Evolutionary conservation across 2,797 vertebrate species (phyloP), one percentile per base, ranked within the genome.

Genomic region (Coreius guichenoti): DNA sequence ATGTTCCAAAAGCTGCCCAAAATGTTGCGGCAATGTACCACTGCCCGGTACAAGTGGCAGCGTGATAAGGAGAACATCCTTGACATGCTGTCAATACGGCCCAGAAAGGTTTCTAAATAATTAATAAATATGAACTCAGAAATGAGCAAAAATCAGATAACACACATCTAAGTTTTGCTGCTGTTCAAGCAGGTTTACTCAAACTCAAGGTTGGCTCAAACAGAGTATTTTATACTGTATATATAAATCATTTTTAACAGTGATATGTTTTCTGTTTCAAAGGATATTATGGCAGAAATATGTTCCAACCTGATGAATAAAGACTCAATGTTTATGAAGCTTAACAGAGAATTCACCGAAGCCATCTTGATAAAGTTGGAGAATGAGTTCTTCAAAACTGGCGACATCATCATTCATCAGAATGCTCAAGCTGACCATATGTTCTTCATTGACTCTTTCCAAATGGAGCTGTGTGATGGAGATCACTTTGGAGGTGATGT

Each of bases 1-100:
- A 2, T 91, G 79, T 95, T 95, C 87, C 93, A 93, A 93, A 95
- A 94, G 89, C 94, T 95, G 3, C 95, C 95, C 0, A 91, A 92
- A 19, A 91, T 93, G 72, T 86, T 95, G 86, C 92, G 93, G 74
- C 88, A 92, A 19, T 92, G 93, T 0, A 93, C 94, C 88, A 93
- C 17, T 79, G 94, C 92, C 77, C 94, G 94, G 87, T 93, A 92
- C 91, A 91, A 93, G 90, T 93, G 93, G 29, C 92, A 93, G 81
- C 94, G 90, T 92, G 93, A 94, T 36, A 89, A 92, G 2, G 90
- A 95, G 92, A 93, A 94, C 45, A 91, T 95, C 73, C 92, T 96
- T 61, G 88, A 91, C 49, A 92, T 92, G 0, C 92, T 94, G 84
- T 94, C 93, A 36, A 89, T 92, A 0, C 89, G 90, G 8, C 90